Conservation (phyloP, 2,113 vertebrate genomes). For the Hipposideros armiger region DNA sequence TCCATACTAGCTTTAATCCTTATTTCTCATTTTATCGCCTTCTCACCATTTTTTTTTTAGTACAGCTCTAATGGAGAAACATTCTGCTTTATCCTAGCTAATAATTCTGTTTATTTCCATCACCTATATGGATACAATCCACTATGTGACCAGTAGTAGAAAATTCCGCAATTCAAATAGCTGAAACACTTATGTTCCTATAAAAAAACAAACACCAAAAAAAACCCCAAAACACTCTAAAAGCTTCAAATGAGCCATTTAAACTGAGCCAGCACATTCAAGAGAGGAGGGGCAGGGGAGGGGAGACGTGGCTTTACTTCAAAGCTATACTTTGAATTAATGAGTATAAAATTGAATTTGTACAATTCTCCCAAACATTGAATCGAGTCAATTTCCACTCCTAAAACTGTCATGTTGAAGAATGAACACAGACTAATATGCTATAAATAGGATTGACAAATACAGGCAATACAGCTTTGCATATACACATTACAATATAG, state of each 20-base stretch:
- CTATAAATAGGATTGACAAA: not conserved
- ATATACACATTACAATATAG: not conserved
- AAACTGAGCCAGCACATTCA: not conserved
- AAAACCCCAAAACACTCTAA: not conserved
- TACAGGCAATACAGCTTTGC: not conserved
- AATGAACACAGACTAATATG: not conserved
- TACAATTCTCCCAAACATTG: not conserved
- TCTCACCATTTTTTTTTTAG: not conserved
- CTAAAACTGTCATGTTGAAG: not conserved
- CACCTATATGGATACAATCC: not conserved
- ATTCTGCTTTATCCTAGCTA: not conserved
- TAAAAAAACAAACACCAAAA: not conserved
- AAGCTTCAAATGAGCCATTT: not conserved
- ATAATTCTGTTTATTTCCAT: not conserved
- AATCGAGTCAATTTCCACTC: not conserved
- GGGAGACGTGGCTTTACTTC: not conserved
- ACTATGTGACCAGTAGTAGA: not conserved
- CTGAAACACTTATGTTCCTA: not conserved
- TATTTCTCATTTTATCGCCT: not conserved
- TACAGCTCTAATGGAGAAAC: not conserved
- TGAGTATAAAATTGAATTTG: not conserved
- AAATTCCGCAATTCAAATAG: not conserved
- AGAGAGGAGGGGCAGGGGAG: accelerated
- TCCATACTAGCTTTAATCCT: not conserved
- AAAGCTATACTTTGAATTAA: not conserved